Percentiles rank a stretch among this genome's conserved stretches.
Conservation (phyloP, 2,888 invertebrate genomes). For the Apotomis betuletana region DNA sequence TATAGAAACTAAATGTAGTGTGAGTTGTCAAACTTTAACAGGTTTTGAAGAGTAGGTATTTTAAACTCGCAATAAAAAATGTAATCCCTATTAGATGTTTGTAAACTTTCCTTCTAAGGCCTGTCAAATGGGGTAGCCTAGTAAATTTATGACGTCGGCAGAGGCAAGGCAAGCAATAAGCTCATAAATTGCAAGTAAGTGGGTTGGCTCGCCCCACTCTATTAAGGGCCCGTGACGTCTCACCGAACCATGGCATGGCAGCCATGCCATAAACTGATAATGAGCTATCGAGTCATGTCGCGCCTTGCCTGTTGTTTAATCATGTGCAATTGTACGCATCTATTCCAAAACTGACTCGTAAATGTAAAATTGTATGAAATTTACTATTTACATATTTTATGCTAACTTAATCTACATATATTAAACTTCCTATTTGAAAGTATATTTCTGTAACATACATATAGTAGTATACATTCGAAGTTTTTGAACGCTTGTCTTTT, state of each 20-base stretch:
- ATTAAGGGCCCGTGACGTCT: slow-evolving; percentile 34
- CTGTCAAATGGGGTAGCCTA: slow-evolving; percentile 3
- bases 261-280: slow-evolving; percentile 39
- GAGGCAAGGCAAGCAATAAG: slow-evolving; percentile 28
- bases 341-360: slow-evolving; percentile 10
- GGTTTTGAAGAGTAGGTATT: background rate
- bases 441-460: too few relatives aligned
- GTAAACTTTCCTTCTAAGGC: background rate
- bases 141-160: slow-evolving; percentile 18
- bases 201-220: slow-evolving; percentile 37
- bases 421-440: too few relatives aligned
- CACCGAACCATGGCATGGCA: slow-evolving; percentile 15
- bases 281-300: slow-evolving; percentile 25
- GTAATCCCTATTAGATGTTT: too few relatives aligned
- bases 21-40: background rate
- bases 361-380: background rate
- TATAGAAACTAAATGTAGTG: background rate
- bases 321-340: slow-evolving; percentile 10
- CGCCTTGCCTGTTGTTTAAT: slow-evolving; percentile 28
- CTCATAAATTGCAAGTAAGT: slow-evolving; percentile 39
- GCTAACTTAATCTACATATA: too few relatives aligned
- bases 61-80: too few relatives aligned
- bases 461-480: too few relatives aligned
- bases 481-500: too few relatives aligned
- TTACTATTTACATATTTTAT: too few relatives aligned